phyloP scores from a whole-genome alignment of 2,113 vertebrate genomes.

The Geococcyx californianus region DNA sequence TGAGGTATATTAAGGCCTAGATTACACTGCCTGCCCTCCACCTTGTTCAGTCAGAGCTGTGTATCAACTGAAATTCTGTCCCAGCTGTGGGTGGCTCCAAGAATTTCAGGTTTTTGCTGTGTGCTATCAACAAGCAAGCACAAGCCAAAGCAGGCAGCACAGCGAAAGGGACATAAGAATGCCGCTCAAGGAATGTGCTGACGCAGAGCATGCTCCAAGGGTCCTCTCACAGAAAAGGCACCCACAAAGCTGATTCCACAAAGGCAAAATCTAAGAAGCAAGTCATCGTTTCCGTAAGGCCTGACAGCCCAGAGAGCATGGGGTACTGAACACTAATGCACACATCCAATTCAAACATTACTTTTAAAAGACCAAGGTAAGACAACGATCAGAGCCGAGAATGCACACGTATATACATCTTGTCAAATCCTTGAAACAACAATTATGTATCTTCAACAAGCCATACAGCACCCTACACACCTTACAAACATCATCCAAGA shows the following conservation, averaged over 20 bases:
- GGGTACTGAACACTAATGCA: background rate
- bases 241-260: background rate
- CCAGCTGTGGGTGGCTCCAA: background rate
- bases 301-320: background rate
- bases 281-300: rapidly evolving
- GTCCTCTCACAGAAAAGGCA: background rate
- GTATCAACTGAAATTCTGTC: background rate
- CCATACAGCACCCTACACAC: background rate
- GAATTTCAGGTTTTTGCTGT: background rate
- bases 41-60: background rate
- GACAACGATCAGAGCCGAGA: background rate
- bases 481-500: background rate
- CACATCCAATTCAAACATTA: rapidly evolving
- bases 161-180: background rate
- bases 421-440: background rate
- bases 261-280: background rate
- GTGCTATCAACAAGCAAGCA: background rate
- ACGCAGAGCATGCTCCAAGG: rapidly evolving
- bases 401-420: rapidly evolving
- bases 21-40: background rate
- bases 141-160: background rate
- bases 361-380: background rate
- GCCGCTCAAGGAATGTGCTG: background rate
- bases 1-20: background rate
- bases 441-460: background rate